Evolutionary conservation across 2,797 vertebrate species (phyloP), one percentile per base, ranked within the genome.

Genomic region (Diplodus sargus): DNA sequence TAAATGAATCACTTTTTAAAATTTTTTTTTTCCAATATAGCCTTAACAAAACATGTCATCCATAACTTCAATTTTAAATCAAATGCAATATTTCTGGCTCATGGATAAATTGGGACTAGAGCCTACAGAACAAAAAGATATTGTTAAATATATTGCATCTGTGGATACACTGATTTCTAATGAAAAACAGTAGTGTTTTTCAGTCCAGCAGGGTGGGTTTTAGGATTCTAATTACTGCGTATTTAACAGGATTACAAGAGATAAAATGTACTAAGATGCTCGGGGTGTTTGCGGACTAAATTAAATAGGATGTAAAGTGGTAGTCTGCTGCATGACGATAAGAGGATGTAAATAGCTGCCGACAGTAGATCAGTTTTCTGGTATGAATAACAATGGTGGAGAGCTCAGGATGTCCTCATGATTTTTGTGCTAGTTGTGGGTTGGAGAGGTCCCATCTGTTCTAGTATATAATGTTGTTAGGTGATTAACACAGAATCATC

Each of bases 201-300:
- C 7, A 48, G 71, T 64, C 67, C 52, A 74, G 72, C 75, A 39
- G 65, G 56, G 52, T 78, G 74, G 76, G 54, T 70, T 83, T 69
- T 82, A 64, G 85, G 76, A 87, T 84, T 86, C 53, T 88, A 87
- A 90, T 91, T 88, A 91, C 74, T 72, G 58, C 23, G 65, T 87
- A 88, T 91, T 86, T 93, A 94, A 94, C 90, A 90, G 92, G 92
- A 94, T 94, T 94, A 93, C 79, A 87, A 67, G 81, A 91, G 89
- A 93, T 93, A 89, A 87, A 89, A 82, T 68, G 84, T 53, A 76
- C 81, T 84, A 80, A 84, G 85, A 88, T 70, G 87, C 82, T 79
- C 14, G 18, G 87, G 77, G 88, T 85, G 86, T 85, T 87, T 83
- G 81, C 74, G 6, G 74, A 62, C 79, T 85, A 85, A 82, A 91